Conservation (phyloP, 2,888 invertebrate genomes). For the Lithophane ornitopus region DNA sequence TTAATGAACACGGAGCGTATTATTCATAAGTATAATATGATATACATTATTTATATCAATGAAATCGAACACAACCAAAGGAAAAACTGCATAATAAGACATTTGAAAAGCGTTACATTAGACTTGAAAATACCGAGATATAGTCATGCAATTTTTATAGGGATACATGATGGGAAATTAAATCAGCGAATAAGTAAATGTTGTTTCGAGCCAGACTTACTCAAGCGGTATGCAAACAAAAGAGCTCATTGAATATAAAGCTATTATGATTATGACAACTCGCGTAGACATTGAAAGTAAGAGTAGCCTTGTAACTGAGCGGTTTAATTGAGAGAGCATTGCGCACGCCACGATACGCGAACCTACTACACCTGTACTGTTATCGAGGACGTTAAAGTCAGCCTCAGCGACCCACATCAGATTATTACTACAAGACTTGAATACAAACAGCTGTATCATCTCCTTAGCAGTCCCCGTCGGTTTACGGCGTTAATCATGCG, state of each 20-base stretch:
- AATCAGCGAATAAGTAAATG: slow-evolving; percentile 68
- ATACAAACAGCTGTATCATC: slow-evolving; percentile 57
- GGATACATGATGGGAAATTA: slow-evolving; percentile 71
- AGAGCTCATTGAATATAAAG: slow-evolving; percentile 66
- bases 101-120: slow-evolving; percentile 62
- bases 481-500: slow-evolving; percentile 52
- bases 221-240: slow-evolving; percentile 69
- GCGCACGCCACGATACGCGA: slow-evolving; percentile 34
- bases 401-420: slow-evolving; percentile 44
- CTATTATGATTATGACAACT: slow-evolving; percentile 67
- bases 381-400: slow-evolving; percentile 48
- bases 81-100: slow-evolving; percentile 59
- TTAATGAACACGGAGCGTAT: slow-evolving; percentile 49
- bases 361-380: slow-evolving; percentile 35
- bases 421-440: slow-evolving; percentile 50
- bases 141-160: slow-evolving; percentile 65
- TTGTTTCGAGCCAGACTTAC: slow-evolving; percentile 48
- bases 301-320: slow-evolving; percentile 63
- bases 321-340: slow-evolving; percentile 61
- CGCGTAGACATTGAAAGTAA: slow-evolving; percentile 68
- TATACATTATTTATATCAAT: slow-evolving; percentile 52
- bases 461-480: slow-evolving; percentile 41
- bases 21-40: slow-evolving; percentile 43
- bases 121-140: slow-evolving; percentile 57
- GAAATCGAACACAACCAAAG: slow-evolving; percentile 50